A percentile compares a stretch with the other conserved stretches of the same genome.
These are phyloP conservation scores for Hydrozoanthus gracilis DNA, from an alignment of 92 coral and sea anemone species.

Conservation along the genomic window DNA sequence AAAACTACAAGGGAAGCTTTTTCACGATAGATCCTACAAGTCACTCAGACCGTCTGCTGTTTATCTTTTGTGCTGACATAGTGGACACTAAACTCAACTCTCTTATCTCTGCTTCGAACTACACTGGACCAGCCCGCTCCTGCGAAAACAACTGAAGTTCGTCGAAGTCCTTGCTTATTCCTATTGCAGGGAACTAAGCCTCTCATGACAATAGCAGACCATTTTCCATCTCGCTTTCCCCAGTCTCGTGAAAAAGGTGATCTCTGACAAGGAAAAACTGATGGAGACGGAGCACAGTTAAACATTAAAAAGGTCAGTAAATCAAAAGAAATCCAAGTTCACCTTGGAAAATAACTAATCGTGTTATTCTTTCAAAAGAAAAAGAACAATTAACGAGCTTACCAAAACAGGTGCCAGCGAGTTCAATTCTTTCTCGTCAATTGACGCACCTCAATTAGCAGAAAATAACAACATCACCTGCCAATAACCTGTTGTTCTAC, in stretches of 20 bases:
- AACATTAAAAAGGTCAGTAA: slow-evolving; percentile 47
- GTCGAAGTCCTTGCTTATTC: slow-evolving; percentile 52
- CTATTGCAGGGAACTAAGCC: slow-evolving; percentile 32
- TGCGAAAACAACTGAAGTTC: slow-evolving; percentile 49
- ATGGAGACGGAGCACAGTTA: slow-evolving; percentile 56
- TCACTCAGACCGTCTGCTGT: slow-evolving; percentile 29
- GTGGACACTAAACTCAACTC: slow-evolving; percentile 42
- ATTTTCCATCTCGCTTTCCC: slow-evolving; percentile 49
- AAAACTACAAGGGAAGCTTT: slow-evolving; percentile 31
- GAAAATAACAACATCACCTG: slow-evolving; percentile 54
- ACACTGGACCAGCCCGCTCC: slow-evolving; percentile 58
- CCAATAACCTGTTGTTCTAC: too few relatives aligned
- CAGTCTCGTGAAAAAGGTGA: slow-evolving; percentile 52
- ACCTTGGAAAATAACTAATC: too few relatives aligned
- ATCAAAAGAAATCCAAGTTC: slow-evolving; percentile 50
- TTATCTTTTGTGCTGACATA: slow-evolving; percentile 30
- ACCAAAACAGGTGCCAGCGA: slow-evolving; percentile 50
- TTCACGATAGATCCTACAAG: slow-evolving; percentile 42
- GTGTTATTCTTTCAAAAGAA: too few relatives aligned
- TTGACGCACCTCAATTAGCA: slow-evolving; percentile 41
- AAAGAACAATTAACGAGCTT: slow-evolving; percentile 1
- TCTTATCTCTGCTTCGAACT: slow-evolving; percentile 53
- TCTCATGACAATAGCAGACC: slow-evolving; percentile 51
- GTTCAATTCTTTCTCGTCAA: slow-evolving; percentile 48
- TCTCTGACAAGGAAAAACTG: slow-evolving; percentile 55